Percentiles rank a stretch among this genome's conserved stretches.
These are phyloP conservation scores for Glossophaga mutica DNA, from an alignment of 2,797 vertebrate species.

Conservation along the genomic window DNA sequence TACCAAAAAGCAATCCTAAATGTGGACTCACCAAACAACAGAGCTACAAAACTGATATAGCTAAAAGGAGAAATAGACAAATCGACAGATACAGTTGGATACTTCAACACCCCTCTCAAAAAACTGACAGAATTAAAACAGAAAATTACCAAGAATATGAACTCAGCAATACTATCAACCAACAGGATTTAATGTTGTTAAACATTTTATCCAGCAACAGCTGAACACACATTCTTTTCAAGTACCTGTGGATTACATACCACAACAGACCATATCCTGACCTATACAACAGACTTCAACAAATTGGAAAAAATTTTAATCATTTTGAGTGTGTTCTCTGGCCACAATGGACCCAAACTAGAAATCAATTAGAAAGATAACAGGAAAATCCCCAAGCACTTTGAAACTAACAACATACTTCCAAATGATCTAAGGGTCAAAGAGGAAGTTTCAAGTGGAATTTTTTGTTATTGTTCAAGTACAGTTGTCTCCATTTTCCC, in stretches of 20 bases:
- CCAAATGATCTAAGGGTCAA: not conserved
- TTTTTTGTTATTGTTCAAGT: not conserved
- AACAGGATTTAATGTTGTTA: not conserved
- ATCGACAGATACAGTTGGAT: not conserved
- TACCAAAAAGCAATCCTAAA: not conserved
- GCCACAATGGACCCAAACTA: not conserved
- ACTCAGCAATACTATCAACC: not conserved
- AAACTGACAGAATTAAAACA: not conserved
- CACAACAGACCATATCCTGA: not conserved
- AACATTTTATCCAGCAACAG: not conserved
- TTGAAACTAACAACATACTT: not conserved
- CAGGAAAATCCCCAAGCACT: not conserved
- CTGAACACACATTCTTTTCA: not conserved
- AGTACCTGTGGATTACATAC: not conserved
- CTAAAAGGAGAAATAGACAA: not conserved
- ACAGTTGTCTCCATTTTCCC: too few species aligned
- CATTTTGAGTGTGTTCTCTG: not conserved
- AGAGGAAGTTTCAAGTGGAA: not conserved
- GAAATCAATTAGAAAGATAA: not conserved
- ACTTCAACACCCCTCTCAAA: not conserved
- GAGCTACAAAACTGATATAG: not conserved
- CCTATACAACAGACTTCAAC: not conserved
- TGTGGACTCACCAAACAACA: not conserved
- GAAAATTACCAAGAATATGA: not conserved
- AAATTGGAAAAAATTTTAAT: constrained; percentile 10